These are phyloP conservation scores for Melinopterus prodromus DNA, from an alignment of 2,888 invertebrate genomes.

Conservation along the genomic window DNA sequence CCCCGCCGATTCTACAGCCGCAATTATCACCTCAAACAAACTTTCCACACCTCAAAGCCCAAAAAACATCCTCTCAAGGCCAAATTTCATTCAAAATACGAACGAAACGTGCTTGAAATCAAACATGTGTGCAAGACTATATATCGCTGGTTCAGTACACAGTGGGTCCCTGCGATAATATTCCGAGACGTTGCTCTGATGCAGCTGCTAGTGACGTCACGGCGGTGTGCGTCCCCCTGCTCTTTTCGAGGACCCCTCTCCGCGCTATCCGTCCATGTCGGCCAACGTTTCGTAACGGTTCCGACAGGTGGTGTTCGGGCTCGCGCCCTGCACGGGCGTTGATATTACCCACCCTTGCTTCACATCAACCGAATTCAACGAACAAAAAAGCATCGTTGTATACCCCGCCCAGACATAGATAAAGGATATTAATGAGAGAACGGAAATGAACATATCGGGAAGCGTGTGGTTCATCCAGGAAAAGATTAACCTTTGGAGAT, in stretches of 20 bases:
- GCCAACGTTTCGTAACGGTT: slow-evolving; percentile 14
- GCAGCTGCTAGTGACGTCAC: slow-evolving; percentile 24
- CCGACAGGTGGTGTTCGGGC: slow-evolving; percentile 19
- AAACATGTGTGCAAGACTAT: neutral
- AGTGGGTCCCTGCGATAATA: neutral
- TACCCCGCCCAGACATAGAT: neutral
- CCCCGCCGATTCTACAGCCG: no score
- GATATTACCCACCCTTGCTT: slow-evolving; percentile 18
- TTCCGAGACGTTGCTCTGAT: neutral
- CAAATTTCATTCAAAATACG: no score
- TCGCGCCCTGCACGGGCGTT: slow-evolving; percentile 35
- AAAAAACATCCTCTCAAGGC: no score
- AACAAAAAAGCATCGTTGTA: neutral
- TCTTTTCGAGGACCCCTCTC: neutral
- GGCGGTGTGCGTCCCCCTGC: neutral
- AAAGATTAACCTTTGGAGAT: no score
- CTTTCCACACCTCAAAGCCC: no score
- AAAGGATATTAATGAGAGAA: slow-evolving; percentile 24
- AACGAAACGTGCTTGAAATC: neutral
- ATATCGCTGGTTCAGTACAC: neutral
- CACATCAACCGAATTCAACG: neutral
- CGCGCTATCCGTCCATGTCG: neutral
- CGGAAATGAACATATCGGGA: slow-evolving; percentile 27
- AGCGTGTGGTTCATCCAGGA: no score
- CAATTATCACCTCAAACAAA: no score